Evolutionary conservation across 2,888 invertebrate genomes (phyloP).

Genomic region (Globia sparganii): DNA sequence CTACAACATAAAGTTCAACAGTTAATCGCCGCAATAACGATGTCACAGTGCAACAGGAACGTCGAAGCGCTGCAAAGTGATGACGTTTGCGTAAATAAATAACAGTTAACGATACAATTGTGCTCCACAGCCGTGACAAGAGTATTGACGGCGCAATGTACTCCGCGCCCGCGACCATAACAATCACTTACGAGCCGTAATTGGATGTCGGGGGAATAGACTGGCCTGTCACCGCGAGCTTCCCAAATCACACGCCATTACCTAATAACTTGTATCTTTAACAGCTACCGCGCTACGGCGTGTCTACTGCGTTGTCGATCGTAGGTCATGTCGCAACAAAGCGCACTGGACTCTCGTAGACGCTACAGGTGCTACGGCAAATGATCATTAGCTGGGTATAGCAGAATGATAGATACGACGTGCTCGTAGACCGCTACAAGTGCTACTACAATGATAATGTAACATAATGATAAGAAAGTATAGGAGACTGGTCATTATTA

Average conservation of each 20-base stretch:
- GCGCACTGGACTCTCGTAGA: neutral
- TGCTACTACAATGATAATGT: neutral
- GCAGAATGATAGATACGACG: neutral
- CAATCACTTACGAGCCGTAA: conserved; percentile 57
- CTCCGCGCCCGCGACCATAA: conserved; percentile 28
- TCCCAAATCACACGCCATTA: conserved; percentile 23
- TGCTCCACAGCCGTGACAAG: conserved; percentile 38
- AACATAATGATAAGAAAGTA: neutral
- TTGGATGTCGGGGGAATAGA: conserved; percentile 36
- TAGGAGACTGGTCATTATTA: neutral
- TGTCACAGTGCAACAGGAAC: conserved; percentile 22
- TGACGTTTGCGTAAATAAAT: conserved; percentile 51
- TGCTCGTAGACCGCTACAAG: neutral
- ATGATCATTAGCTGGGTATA: neutral
- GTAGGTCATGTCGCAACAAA: neutral
- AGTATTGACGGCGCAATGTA: conserved; percentile 28
- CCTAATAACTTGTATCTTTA: conserved; percentile 26
- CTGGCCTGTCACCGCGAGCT: conserved; percentile 18
- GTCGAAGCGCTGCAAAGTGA: conserved; percentile 27
- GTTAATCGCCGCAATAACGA: conserved; percentile 34
- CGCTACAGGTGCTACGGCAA: neutral
- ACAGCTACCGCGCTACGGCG: neutral
- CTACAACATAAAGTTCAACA: neutral
- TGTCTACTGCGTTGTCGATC: neutral
- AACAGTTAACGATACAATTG: conserved; percentile 55